Base-by-base conservation (phyloP, 2,888 invertebrate genomes). In the Tipula helvola region DNA sequence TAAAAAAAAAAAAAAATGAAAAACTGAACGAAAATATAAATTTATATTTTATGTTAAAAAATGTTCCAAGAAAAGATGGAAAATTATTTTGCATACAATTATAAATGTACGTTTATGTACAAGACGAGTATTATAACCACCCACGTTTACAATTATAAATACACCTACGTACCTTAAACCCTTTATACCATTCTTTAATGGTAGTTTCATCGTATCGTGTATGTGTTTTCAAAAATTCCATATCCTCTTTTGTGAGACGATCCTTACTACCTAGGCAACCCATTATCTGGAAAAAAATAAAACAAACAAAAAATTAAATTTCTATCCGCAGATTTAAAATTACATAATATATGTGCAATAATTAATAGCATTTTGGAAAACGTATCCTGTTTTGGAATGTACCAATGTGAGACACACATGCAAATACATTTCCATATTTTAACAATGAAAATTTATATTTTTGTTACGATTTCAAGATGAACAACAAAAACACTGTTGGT, bases 151-250 rank as follows among this genome's bases (percentile, higher is more conserved):
- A 57, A 57, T 86, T 52, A 52, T 52, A 12, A 39, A 39, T 44
- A 44, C 2, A 44, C 12, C 3, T 84, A 84, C 84, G 39, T 42
- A 84, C 99, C 96, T 99, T 98, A 92, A 99, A 99, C 89, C 99
- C 99, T 93, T 99, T 98, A 93, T 99, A 99, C 99, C 99, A 99
- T 93, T 99, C 99, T 92, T 99, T 99, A 92, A 99, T 99, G 90
- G 99, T 99, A 89, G 97, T 96, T 92, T 99, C 99, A 90, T 98
- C 98, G 92, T 99, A 99, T 89, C 98, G 96, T 88, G 99, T 99
- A 93, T 99, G 98, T 89, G 97, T 96, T 93, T 98, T 98, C 89
- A 99, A 95, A 93, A 99, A 99, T 91, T 99, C 98, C 96, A 99
- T 96, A 91, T 99, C 99, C 92, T 99, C 99, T 92, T 98, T 98